A percentile compares a stretch with the other conserved stretches of the same genome.
Conservation (phyloP, 2,888 invertebrate genomes). For the Volucella bombylans region DNA sequence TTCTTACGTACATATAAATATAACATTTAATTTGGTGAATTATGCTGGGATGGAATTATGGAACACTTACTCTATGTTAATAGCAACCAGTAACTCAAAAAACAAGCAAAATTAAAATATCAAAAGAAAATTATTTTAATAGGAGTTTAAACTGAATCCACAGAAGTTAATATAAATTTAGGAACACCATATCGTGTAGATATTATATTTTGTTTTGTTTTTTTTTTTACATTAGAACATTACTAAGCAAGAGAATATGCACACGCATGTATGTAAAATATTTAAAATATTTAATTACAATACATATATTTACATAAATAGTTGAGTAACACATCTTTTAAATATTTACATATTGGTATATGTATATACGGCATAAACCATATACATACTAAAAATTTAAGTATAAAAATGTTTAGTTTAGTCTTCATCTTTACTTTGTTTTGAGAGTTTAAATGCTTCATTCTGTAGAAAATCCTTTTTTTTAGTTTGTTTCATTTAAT, state of each 20-base stretch:
- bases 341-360: conserved; percentile 37
- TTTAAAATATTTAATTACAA: conserved; percentile 55
- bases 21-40: too few relatives aligned
- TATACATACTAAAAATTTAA: conserved; percentile 58
- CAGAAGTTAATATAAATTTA: conserved; percentile 23
- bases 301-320: conserved; percentile 62
- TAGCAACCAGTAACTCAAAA: not conserved
- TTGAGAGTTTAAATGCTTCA: conserved; percentile 65
- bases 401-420: conserved; percentile 71
- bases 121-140: not conserved
- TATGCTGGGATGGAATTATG: too few relatives aligned
- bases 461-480: conserved; percentile 63
- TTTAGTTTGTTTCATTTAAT: too few relatives aligned
- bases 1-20: too few relatives aligned
- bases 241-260: too few relatives aligned
- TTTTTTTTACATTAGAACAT: not conserved
- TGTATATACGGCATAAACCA: conserved; percentile 42
- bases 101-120: not conserved
- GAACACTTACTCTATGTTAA: too few relatives aligned
- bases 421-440: conserved; percentile 72
- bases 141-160: conserved; percentile 18
- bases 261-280: not conserved
- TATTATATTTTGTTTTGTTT: conserved; percentile 36
- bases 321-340: conserved; percentile 42
- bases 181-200: conserved; percentile 44